Evolutionary conservation across 2,797 vertebrate species (phyloP), one percentile per base, ranked within the genome.

Genomic region (Alosa sapidissima): DNA sequence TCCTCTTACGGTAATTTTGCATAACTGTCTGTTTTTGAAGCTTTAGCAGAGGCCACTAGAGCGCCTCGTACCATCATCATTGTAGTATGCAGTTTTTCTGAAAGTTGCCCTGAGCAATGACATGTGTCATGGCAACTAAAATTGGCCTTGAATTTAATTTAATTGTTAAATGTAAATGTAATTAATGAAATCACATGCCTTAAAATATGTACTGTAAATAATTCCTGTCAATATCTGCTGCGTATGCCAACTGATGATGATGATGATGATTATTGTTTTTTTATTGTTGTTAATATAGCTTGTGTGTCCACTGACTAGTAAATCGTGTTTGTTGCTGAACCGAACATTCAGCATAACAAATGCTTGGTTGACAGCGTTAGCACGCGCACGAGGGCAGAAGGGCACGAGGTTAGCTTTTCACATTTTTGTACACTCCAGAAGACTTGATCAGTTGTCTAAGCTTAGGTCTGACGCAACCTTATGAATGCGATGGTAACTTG

Each of bases 41-140:
- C 68, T 36, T 1, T 5, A 13, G 11, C 33, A 9, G 16, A 36
- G 65, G 5, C n/a, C 11, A 68, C 24, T 10, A 33, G 2, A 33
- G 28, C 36, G 1, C 13, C 41, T 14, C 0, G 3, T 16, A 19
- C 4, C 36, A 19, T 75, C 36, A 36, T 14, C 6, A 19, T 6
- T n/a, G 21, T 45, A 41, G 41, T 41, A 41, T 2, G 41, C 36
- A 45, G 33, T 75, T 33, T 72, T 72, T 75, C 36, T 16, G 33
- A 75, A 75, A 75, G 68, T 75, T 75, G 68, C 36, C 33, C 36
- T 75, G 13, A 75, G 33, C 68, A 45, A 41, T 45, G 36, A 75
- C 68, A 75, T 75, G 68, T 45, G 68, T 45, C 36, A 75, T 45
- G 68, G 36, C 68, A 33, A 16, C 65, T 72, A 14, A 75, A 21